Base-by-base conservation (phyloP, 2,888 invertebrate species). In the Pecten maximus region DNA sequence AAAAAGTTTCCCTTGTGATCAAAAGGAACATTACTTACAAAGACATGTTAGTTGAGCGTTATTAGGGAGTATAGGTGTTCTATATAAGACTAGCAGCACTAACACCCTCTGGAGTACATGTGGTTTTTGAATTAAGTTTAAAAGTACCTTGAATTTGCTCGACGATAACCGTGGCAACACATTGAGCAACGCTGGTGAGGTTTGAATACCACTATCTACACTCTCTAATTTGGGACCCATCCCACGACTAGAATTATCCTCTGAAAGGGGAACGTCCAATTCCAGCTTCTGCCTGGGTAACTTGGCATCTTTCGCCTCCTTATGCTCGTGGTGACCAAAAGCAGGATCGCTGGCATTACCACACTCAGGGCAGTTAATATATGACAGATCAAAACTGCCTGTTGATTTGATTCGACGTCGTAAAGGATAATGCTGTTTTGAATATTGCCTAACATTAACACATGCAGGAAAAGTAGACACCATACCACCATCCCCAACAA, bases 311-410 rank as follows among this genome's bases (percentile, higher is more conserved):
- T 74, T 74, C 23, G 16, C 74, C 74, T 74, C 74, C 74, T 54
- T 12, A 19, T 54, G 50, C 50, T 74, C 74, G 35, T 74, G 74
- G 74, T 35, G 74, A 35, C 74, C 74, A 74, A 6, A 23, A 74
- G 74, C 2, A 74, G 74, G 74, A 74, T 74, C 10, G 35, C 74
- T 74, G 74, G 35, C 35, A 74, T 87, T 88, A 19, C 89, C 90
- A 91, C 91, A 92, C n/a, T 92, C 89, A n/a, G 90, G 88, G 88
- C 91, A 91, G 74, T 90, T 60, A 86, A 50, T 28, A 39, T n/a
- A 39, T 15, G 74, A 40, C 6, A 87, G 40, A 90, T 91, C 91
- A 88, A 74, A 90, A 40, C 91, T 92, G 35, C 91, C 90, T 3
- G 87, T 89, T 6, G 91, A 92, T 39, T 89, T 92, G 48, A 88